Evolutionary conservation across 2,797 vertebrate genomes (phyloP).

Genomic region (Phoxinus dragarum): DNA sequence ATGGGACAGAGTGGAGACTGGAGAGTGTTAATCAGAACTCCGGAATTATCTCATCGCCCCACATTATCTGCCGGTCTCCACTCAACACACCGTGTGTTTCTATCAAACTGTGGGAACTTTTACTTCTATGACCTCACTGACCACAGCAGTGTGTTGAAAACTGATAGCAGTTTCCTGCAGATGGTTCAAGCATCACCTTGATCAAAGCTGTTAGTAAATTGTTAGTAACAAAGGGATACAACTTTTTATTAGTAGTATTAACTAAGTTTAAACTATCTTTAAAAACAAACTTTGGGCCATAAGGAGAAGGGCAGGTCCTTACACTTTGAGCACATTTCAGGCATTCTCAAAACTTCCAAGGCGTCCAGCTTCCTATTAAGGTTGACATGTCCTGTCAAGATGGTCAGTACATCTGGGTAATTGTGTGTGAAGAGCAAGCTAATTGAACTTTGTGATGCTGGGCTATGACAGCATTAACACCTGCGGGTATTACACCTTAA

Average conservation of each 20-base stretch:
- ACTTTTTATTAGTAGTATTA: background rate
- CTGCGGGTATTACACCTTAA: conserved; percentile 67
- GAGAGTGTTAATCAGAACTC: conserved; percentile 18
- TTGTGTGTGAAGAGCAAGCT: conserved; percentile 51
- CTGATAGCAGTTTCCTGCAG: conserved; percentile 47
- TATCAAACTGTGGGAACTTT: conserved; percentile 62
- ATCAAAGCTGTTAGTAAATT: background rate
- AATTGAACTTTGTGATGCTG: conserved; percentile 49
- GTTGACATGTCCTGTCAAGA: conserved; percentile 45
- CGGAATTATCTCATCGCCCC: background rate
- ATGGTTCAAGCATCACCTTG: conserved; percentile 14
- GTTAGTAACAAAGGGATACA: background rate
- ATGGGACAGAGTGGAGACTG: background rate
- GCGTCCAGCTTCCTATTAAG: conserved; percentile 40
- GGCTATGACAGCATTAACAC: conserved; percentile 45
- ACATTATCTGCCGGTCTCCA: conserved; percentile 17
- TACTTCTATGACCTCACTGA: conserved; percentile 70
- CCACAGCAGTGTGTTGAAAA: conserved; percentile 60
- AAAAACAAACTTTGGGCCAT: background rate
- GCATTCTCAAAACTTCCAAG: conserved; percentile 8
- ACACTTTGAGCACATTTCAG: conserved; percentile 3
- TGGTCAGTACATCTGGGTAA: conserved; percentile 49
- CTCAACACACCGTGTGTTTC: conserved; percentile 1
- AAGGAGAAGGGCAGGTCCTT: conserved; percentile 10
- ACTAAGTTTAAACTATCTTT: background rate